Percentiles rank a stretch among this genome's conserved stretches.
Conservation (phyloP, 2,113 vertebrate species). For the Cavia aperea region DNA sequence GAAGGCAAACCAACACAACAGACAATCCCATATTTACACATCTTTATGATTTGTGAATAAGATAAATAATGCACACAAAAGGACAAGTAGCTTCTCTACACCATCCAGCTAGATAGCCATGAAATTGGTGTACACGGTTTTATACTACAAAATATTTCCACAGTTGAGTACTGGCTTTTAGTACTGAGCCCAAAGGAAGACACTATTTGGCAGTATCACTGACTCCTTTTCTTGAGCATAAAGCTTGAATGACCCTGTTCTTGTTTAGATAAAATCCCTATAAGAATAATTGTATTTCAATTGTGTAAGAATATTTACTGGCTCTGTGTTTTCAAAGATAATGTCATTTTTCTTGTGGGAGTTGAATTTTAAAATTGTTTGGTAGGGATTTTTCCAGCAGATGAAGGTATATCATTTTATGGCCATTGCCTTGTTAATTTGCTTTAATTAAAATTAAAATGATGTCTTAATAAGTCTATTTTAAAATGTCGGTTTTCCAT, state of each 20-base stretch:
- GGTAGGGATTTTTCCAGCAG: neutral
- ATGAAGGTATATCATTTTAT: neutral
- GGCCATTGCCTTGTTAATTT: neutral
- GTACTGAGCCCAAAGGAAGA: neutral
- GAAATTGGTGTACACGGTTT: neutral
- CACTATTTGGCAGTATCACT: neutral
- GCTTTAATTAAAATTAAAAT: constrained; percentile 1
- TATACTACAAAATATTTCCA: neutral
- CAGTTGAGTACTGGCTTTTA: neutral
- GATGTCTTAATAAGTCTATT: neutral
- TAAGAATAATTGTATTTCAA: neutral
- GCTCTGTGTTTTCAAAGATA: constrained; percentile 17
- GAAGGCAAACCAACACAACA: neutral
- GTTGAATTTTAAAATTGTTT: constrained; percentile 6
- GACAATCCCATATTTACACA: neutral
- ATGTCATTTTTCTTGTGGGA: neutral
- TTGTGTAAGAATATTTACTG: neutral
- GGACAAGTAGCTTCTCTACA: neutral
- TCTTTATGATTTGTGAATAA: neutral
- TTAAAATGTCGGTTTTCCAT: neutral
- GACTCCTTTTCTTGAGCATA: neutral
- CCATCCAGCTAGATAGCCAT: neutral
- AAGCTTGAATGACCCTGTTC: neutral
- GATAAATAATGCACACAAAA: neutral
- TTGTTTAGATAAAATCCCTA: neutral